A percentile compares a stretch with the other conserved stretches of the same genome.
Evolutionary conservation across 2,888 invertebrate genomes (phyloP).

Genomic region (Pocota personata): DNA sequence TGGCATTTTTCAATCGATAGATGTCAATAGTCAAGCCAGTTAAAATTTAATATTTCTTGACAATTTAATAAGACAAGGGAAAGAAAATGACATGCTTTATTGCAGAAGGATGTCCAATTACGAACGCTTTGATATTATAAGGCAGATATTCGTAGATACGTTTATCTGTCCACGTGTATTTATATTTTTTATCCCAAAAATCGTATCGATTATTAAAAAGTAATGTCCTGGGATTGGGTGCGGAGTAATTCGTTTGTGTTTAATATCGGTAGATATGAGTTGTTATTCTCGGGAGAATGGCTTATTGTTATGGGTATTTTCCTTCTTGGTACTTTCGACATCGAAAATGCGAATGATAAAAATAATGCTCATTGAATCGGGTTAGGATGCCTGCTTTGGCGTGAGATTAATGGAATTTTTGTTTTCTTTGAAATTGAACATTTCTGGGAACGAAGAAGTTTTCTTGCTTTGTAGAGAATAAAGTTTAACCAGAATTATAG

Average conservation of each 20-base stretch:
- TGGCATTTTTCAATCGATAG: neutral
- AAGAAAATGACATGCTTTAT: neutral
- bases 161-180: neutral
- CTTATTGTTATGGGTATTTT: neutral
- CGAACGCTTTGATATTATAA: neutral
- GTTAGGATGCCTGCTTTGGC: too few relatives aligned
- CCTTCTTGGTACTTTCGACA: neutral
- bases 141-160: neutral
- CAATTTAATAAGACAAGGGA: neutral
- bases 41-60: constrained; percentile 12
- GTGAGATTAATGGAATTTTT: too few relatives aligned
- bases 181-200: neutral
- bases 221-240: neutral
- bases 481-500: too few relatives aligned
- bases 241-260: neutral
- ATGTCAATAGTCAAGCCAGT: neutral
- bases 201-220: neutral
- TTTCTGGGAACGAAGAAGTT: too few relatives aligned
- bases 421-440: too few relatives aligned
- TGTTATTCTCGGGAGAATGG: neutral
- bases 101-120: constrained; percentile 1
- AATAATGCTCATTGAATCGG: too few relatives aligned
- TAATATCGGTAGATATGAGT: neutral
- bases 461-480: too few relatives aligned
- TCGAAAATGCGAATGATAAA: too few relatives aligned